Percentiles rank a stretch among this genome's conserved stretches.
Conservation (phyloP, 2,797 vertebrate species). For the Echiichthys vipera region DNA sequence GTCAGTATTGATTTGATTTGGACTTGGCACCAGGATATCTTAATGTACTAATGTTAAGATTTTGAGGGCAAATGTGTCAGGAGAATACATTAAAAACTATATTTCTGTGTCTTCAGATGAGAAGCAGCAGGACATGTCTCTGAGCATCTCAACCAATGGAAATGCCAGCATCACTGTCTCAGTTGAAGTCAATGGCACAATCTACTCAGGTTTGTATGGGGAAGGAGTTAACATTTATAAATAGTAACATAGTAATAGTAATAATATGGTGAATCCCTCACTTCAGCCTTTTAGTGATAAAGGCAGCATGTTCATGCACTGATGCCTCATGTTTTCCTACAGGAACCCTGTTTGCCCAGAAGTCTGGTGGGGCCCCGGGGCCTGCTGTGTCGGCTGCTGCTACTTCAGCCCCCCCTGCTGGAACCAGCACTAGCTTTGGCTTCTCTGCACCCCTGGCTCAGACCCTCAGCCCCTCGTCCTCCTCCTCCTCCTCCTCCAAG, state of each 20-base stretch:
- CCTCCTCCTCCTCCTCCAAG: slow-evolving; percentile 90
- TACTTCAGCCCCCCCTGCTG: slow-evolving; percentile 76
- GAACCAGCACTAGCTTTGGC: slow-evolving; percentile 84
- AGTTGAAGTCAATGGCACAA: slow-evolving; percentile 95
- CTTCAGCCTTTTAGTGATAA: not conserved
- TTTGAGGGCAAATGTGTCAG: not conserved
- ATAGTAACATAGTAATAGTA: no score
- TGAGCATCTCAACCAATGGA: slow-evolving; percentile 90
- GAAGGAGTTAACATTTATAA: not conserved
- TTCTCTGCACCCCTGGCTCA: slow-evolving; percentile 81
- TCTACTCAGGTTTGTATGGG: slow-evolving; percentile 89
- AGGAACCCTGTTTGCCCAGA: slow-evolving; percentile 98
- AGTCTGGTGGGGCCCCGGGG: slow-evolving; percentile 85
- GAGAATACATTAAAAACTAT: not conserved
- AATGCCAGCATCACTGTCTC: slow-evolving; percentile 96
- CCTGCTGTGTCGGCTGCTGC: slow-evolving; percentile 61
- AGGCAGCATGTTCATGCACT: not conserved
- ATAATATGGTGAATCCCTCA: not conserved
- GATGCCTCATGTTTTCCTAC: not conserved
- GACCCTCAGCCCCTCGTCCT: slow-evolving; percentile 88
- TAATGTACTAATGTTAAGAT: not conserved
- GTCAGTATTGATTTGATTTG: not conserved
- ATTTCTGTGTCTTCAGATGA: slow-evolving; percentile 82
- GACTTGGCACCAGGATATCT: no score
- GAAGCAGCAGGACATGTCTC: slow-evolving; percentile 90